Conservation (phyloP, 2,113 vertebrate species). For the Blennius ocellaris region DNA sequence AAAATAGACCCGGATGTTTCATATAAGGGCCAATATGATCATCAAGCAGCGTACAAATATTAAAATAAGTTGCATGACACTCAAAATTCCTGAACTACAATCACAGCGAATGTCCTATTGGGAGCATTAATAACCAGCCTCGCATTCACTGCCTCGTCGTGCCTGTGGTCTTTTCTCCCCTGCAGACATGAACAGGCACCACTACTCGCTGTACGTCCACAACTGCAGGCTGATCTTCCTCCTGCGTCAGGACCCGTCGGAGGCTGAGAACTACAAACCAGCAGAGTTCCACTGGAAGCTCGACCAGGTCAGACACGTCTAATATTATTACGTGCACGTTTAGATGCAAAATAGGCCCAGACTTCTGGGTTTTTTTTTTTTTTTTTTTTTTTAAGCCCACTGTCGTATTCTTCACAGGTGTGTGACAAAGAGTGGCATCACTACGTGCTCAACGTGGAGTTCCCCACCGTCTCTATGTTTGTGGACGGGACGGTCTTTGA, state of each 20-base stretch:
- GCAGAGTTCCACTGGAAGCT: slow-evolving; percentile 99
- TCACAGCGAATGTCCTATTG: too few relatives aligned
- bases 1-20: too few relatives aligned
- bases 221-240: slow-evolving; percentile 94
- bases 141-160: too few relatives aligned
- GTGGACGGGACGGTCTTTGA: slow-evolving; percentile 92
- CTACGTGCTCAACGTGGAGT: slow-evolving; percentile 93
- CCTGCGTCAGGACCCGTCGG: slow-evolving; percentile 91
- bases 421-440: slow-evolving; percentile 99
- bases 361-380: neutral
- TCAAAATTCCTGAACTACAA: too few relatives aligned
- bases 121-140: too few relatives aligned
- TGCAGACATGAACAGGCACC: slow-evolving; percentile 96
- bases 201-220: slow-evolving; percentile 92
- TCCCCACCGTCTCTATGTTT: slow-evolving; percentile 89
- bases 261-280: slow-evolving; percentile 90
- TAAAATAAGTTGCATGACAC: too few relatives aligned
- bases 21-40: too few relatives aligned
- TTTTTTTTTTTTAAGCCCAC: neutral
- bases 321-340: neutral
- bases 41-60: too few relatives aligned
- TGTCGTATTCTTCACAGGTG: slow-evolving; percentile 78
- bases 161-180: neutral
- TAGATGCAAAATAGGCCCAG: neutral
- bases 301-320: slow-evolving; percentile 85